These are phyloP conservation scores for Naso thynnoides DNA, from an alignment of 2,797 vertebrate species.

Conservation along the genomic window DNA sequence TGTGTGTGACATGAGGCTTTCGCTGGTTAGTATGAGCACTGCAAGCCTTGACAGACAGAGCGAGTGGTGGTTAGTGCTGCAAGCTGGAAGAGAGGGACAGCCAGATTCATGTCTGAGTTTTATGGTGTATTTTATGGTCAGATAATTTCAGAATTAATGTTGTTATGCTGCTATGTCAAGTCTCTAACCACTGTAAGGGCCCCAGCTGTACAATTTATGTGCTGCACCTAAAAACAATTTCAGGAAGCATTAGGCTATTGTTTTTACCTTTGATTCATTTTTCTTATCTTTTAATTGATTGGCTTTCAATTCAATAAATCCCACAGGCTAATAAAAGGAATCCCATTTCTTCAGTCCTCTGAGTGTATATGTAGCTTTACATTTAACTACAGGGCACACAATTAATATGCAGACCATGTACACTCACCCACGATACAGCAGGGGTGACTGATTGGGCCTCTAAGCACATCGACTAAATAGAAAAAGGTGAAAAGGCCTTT, in stretches of 20 bases:
- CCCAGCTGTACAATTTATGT: slow-evolving; percentile 25
- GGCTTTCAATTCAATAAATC: slow-evolving; percentile 27
- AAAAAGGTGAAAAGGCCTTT: slow-evolving; percentile 18
- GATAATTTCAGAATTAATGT: slow-evolving; percentile 53
- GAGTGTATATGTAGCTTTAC: slow-evolving; percentile 13
- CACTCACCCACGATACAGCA: slow-evolving; percentile 11
- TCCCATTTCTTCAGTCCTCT: not conserved
- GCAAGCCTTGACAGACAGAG: slow-evolving; percentile 71
- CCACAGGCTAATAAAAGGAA: slow-evolving; percentile 7
- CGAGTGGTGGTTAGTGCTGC: slow-evolving; percentile 76
- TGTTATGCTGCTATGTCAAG: slow-evolving; percentile 45
- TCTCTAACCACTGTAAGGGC: slow-evolving; percentile 30
- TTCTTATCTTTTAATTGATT: slow-evolving; percentile 27
- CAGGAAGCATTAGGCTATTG: slow-evolving; percentile 13
- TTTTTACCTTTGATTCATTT: slow-evolving; percentile 24
- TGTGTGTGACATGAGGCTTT: slow-evolving; percentile 49
- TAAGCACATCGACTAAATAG: slow-evolving; percentile 13
- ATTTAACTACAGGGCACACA: slow-evolving; percentile 8
- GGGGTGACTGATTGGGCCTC: slow-evolving; percentile 8
- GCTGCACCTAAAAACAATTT: slow-evolving; percentile 32
- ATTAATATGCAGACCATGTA: slow-evolving; percentile 15
- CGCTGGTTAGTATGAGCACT: slow-evolving; percentile 71
- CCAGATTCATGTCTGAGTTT: slow-evolving; percentile 54
- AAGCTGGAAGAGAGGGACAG: slow-evolving; percentile 68
- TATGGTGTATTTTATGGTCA: slow-evolving; percentile 51